A percentile compares a stretch with the other conserved stretches of the same genome.
Conservation (phyloP, 1,140 invertebrate species). For the Bombus vancouverensis region DNA sequence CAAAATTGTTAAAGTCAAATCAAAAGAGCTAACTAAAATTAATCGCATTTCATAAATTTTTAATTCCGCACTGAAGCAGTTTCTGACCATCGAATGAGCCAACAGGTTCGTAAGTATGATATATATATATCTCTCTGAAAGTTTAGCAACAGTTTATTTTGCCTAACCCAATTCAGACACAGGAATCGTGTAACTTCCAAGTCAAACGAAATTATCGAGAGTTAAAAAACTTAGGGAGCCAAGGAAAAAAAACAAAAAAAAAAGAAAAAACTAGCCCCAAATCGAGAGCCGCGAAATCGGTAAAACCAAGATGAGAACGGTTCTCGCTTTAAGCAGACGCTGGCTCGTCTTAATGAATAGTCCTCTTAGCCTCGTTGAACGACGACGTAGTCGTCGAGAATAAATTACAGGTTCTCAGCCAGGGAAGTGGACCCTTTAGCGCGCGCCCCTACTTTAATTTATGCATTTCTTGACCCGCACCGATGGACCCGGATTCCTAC, state of each 20-base stretch:
- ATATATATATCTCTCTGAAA: background rate
- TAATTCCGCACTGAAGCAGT: background rate
- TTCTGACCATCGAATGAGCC: background rate
- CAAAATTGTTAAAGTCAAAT: too few relatives aligned
- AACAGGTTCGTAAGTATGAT: background rate
- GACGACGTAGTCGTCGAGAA: conserved; percentile 49
- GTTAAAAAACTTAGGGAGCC: background rate
- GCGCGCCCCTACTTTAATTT: conserved; percentile 61
- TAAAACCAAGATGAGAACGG: conserved; percentile 45
- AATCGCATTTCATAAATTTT: background rate
- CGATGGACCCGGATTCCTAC: conserved; percentile 61
- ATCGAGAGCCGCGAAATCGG: conserved; percentile 47
- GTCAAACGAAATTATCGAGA: background rate
- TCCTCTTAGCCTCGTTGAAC: conserved; percentile 29
- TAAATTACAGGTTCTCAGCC: conserved; percentile 56
- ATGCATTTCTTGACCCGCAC: conserved; percentile 68
- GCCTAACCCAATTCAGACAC: background rate
- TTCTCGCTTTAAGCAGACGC: conserved; percentile 32
- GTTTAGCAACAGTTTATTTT: background rate
- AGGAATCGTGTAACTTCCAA: background rate
- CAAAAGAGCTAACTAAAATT: background rate
- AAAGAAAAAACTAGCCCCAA: background rate
- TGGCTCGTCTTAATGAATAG: conserved; percentile 63
- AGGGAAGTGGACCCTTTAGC: conserved; percentile 51
- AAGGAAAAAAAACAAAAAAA: background rate